phyloP scores from a whole-genome alignment of 2,797 vertebrate genomes.

The Cygnus olor region DNA sequence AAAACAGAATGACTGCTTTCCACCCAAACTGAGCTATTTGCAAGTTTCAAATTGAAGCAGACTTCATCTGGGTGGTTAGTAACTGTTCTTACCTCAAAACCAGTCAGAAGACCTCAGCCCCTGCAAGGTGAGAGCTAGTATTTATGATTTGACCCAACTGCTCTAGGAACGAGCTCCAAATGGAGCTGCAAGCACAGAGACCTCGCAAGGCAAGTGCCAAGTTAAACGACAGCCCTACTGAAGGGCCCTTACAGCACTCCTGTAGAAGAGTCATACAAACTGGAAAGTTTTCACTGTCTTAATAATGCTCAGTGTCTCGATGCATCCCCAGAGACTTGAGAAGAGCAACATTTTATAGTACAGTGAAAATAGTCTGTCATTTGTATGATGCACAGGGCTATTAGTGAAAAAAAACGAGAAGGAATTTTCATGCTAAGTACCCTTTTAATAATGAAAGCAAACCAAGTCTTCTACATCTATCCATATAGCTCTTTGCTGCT shows the following conservation, averaged over 20 bases:
- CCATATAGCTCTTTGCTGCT: neutral
- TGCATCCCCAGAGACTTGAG: neutral
- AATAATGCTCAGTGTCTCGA: neutral
- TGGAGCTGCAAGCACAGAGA: too few relatives aligned
- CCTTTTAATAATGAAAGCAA: conserved; percentile 29
- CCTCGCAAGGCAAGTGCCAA: neutral
- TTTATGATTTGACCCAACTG: neutral
- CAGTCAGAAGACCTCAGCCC: neutral
- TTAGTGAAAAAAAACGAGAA: neutral
- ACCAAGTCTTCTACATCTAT: conserved; percentile 12
- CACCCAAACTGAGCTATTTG: fast-evolving
- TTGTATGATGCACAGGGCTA: neutral
- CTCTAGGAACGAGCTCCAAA: neutral
- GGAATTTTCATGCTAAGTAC: conserved; percentile 28
- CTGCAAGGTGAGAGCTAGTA: neutral
- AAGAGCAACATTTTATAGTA: neutral
- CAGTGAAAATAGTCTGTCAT: neutral
- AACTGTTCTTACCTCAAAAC: neutral
- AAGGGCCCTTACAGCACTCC: neutral
- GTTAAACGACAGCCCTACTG: neutral
- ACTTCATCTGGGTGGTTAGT: neutral
- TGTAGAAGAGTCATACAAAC: neutral
- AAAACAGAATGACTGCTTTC: neutral
- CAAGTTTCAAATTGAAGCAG: neutral
- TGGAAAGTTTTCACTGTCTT: neutral